These are phyloP conservation scores for Bufo bufo DNA, from an alignment of 2,113 vertebrate genomes.

Conservation along the genomic window DNA sequence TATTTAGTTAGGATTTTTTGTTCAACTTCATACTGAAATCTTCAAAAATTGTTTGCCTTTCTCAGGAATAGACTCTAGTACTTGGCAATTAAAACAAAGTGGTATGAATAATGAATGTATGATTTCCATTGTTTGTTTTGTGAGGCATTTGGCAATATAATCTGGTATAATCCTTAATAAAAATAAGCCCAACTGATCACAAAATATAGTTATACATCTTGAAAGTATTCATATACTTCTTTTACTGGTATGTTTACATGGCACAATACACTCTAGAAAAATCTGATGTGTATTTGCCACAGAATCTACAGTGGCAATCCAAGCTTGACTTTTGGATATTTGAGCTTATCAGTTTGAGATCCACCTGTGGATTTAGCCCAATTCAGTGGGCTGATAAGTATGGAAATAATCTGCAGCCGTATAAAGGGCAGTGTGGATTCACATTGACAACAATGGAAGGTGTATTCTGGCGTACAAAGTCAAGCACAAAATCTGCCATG, in stretches of 20 bases:
- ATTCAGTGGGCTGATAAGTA: too few relatives aligned
- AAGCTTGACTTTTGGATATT: background rate
- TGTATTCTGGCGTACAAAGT: too few relatives aligned
- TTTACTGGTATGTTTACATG: too few relatives aligned
- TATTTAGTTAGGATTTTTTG: background rate
- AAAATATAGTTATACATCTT: background rate
- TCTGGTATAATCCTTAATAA: background rate
- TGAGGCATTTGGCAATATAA: background rate
- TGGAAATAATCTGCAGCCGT: too few relatives aligned
- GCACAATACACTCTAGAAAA: too few relatives aligned
- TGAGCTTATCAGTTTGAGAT: too few relatives aligned
- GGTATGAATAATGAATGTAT: background rate
- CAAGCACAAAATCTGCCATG: too few relatives aligned
- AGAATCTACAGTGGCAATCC: background rate
- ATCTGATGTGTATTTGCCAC: too few relatives aligned
- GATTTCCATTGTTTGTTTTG: conserved; percentile 3
- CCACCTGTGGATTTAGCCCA: too few relatives aligned
- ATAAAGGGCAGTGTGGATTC: too few relatives aligned
- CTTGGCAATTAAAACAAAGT: background rate
- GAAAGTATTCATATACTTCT: background rate
- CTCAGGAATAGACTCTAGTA: background rate
- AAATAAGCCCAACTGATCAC: background rate
- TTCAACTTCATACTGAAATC: background rate
- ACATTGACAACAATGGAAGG: too few relatives aligned
- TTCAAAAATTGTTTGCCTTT: background rate